Evolutionary conservation across 2,797 vertebrate species (phyloP), one percentile per base, ranked within the genome.

Genomic region (Eulemur mongoz): DNA sequence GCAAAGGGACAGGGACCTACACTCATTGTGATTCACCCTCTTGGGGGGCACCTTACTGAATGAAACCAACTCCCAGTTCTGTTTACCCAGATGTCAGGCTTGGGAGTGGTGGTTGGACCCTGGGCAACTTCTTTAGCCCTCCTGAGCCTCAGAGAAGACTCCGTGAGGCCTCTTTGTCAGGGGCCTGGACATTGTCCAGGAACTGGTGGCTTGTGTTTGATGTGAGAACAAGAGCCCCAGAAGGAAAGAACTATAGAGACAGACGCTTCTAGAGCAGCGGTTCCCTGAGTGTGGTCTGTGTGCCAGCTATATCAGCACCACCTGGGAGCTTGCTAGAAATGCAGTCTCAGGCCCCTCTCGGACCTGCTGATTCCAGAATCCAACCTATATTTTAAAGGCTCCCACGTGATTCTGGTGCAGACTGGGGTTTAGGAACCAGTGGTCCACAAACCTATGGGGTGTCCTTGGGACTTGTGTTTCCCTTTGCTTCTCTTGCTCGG

Each of bases 401-500:
- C 30, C 15, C 54, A 0, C 40, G 59, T 75, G 84, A 27, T 4
- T 32, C 35, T 48, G 40, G 12, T 23, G 18, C 32, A 23, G 7
- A 14, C 75, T 25, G 43, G 10, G 0, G 4, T 43, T 14, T 35
- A 35, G 30, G 79, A 45, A 0, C 13, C 2, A 17, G 73, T 25
- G 54, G 30, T 22, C 27, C 11, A 4, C 63, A 32, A 35, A 38
- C 0, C 3, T 20, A 13, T 14, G 35, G 78, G 35, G 1, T 14
- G 40, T n/a, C 27, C 1, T 13, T 0, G 0, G 22, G 20, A 25
- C 20, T 48, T 40, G 10, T 12, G 43, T 48, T 45, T 80, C 32
- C 67, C 14, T 15, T 78, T 9, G 7, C 70, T 38, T 43, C 25
- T 20, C 5, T 23, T 17, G 3, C 18, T 8, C 7, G 0, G 8